phyloP scores from a whole-genome alignment of 2,797 vertebrate species.

The Ataeniobius toweri region DNA sequence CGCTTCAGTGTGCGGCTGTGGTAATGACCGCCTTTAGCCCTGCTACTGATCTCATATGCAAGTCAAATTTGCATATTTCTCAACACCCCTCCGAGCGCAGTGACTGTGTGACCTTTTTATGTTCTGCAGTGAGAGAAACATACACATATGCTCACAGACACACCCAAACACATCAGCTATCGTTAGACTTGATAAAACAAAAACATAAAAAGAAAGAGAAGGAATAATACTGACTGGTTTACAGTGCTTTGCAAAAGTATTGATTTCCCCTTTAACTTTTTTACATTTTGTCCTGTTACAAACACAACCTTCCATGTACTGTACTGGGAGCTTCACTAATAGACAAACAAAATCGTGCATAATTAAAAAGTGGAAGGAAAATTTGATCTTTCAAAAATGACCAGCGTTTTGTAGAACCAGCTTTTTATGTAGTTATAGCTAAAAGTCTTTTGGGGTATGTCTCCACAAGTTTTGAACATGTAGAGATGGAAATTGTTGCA shows the following conservation, averaged over 20 bases:
- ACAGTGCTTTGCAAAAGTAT: neutral
- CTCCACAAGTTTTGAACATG: neutral
- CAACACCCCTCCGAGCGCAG: slow-evolving; percentile 64
- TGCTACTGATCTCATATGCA: slow-evolving; percentile 72
- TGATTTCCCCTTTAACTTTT: neutral
- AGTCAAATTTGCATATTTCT: slow-evolving; percentile 75
- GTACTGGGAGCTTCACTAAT: neutral
- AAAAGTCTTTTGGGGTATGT: neutral
- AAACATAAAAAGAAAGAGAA: slow-evolving; percentile 4
- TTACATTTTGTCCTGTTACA: neutral
- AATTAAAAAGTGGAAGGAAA: neutral
- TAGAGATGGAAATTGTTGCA: neutral
- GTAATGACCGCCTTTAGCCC: slow-evolving; percentile 76
- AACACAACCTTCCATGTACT: slow-evolving; percentile 2
- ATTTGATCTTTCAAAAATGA: neutral
- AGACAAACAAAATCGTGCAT: neutral
- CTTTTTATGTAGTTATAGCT: neutral
- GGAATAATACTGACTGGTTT: slow-evolving; percentile 17
- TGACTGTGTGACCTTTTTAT: slow-evolving; percentile 76
- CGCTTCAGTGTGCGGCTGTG: slow-evolving; percentile 56
- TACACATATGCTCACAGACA: slow-evolving; percentile 54
- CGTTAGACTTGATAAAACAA: slow-evolving; percentile 45
- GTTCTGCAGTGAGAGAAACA: slow-evolving; percentile 58
- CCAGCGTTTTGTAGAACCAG: neutral
- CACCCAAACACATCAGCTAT: slow-evolving; percentile 48